These are phyloP conservation scores for Epizoanthus ramosus DNA, from an alignment of 92 coral and sea anemone species.

Conservation along the genomic window DNA sequence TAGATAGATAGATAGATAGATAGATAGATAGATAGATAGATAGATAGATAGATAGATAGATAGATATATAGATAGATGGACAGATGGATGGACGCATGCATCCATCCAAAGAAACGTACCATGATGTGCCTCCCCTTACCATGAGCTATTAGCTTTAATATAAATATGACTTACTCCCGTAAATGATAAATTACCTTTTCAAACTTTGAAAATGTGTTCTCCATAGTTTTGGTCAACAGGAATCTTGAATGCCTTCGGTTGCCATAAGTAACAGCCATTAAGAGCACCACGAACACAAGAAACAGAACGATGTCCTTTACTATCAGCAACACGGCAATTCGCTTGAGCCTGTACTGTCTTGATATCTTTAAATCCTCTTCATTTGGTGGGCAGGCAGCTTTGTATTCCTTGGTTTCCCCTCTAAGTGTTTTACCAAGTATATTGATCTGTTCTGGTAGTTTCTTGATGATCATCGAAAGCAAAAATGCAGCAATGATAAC, in stretches of 20 bases:
- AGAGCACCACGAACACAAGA: conserved; percentile 38
- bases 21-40: no score
- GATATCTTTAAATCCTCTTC: conserved; percentile 30
- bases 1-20: no score
- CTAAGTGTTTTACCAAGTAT: neutral
- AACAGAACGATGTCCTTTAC: conserved; percentile 40
- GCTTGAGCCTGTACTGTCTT: conserved; percentile 31
- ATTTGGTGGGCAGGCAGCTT: conserved; percentile 9
- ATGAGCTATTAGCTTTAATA: no score
- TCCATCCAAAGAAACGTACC: no score
- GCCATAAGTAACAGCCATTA: conserved; percentile 32
- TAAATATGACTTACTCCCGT: no score
- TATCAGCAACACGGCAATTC: conserved; percentile 32
- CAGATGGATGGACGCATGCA: no score
- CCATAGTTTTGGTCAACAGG: conserved; percentile 39
- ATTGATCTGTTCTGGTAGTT: conserved; percentile 53
- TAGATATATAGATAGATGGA: no score
- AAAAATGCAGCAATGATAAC: conserved; percentile 63
- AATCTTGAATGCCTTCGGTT: conserved; percentile 38
- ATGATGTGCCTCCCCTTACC: no score
- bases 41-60: no score
- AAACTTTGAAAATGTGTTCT: conserved; percentile 40
- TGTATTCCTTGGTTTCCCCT: neutral
- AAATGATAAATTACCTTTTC: conserved; percentile 18
- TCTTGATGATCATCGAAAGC: conserved; percentile 64